Evolutionary conservation across 2,113 vertebrate genomes (phyloP), one percentile per base, ranked within the genome.

Genomic region (Onychorhynchus coronatus): DNA sequence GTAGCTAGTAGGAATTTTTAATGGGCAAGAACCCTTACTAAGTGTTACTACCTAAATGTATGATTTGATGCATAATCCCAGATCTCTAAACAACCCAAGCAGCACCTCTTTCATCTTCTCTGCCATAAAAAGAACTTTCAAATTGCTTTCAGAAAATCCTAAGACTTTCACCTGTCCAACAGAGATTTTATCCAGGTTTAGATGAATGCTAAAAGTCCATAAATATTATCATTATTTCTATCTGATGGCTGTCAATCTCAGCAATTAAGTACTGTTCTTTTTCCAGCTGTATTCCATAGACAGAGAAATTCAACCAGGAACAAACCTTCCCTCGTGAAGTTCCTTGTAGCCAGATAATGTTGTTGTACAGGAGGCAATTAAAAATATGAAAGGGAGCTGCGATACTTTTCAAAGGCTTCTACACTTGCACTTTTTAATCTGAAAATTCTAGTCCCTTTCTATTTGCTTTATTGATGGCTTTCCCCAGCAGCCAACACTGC

Each of bases 1-100:
- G 92, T 96, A 95, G 94, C 95, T 96, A 86, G 53, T 55, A 80
- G 39, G 53, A 62, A 90, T 70, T 80, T 88, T 58, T 82, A 77
- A 86, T 47, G 79, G 78, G 12, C 81, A 62, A 81, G 52, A 91
- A 89, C 86, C 52, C 14, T 77, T 50, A 85, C 46, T 52, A 80
- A 71, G 44, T 65, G 65, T 78, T 89, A 75, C 37, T 41, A 83
- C 44, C 46, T 78, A 55, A 31, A 88, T 81, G 28, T 44, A 62
- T 21, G 31, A 87, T 35, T 89, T 79, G 70, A 70, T 91, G 82
- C 50, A 85, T 50, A 77, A 91, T 55, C 42, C 61, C 78, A 59
- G 56, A 62, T 63, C 41, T 84, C 62, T 73, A 17, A 92, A 89
- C 20, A 59, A 39, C 24, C 41, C 66, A 71, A 85, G 30, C 31